These are phyloP conservation scores for Exephanes ischioxanthus DNA, from an alignment of 2,888 invertebrate genomes.

Conservation along the genomic window DNA sequence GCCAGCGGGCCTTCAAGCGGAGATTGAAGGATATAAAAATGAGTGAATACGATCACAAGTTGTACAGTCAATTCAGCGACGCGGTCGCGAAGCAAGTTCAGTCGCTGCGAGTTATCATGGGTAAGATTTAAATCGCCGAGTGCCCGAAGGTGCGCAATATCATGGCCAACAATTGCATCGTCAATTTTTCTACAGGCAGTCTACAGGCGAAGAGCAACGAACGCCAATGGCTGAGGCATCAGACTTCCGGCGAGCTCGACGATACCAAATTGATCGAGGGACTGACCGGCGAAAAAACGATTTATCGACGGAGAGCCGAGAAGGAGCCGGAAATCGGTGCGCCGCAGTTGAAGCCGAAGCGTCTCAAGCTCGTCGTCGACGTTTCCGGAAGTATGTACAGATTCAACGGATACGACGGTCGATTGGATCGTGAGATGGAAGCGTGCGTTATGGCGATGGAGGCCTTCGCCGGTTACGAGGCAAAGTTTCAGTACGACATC, in stretches of 20 bases:
- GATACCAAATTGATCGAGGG: conserved; percentile 98
- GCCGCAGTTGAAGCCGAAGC: conserved; percentile 95
- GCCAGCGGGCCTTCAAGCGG: conserved; percentile 94
- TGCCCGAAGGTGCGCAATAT: background rate
- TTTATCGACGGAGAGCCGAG: conserved; percentile 94
- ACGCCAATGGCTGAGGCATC: conserved; percentile 96
- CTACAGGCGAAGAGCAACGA: conserved; percentile 97
- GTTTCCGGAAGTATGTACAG: conserved; percentile 99
- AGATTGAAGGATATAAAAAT: conserved; percentile 96
- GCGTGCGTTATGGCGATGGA: conserved; percentile 96
- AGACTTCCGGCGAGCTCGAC: conserved; percentile 97
- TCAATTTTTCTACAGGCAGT: conserved; percentile 84
- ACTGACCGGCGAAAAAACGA: conserved; percentile 95
- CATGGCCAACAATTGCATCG: background rate
- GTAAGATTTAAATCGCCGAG: conserved; percentile 78
- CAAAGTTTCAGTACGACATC: conserved; percentile 96
- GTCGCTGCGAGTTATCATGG: conserved; percentile 94
- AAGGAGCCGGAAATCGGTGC: conserved; percentile 95
- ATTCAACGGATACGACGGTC: conserved; percentile 97
- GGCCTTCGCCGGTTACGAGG: conserved; percentile 94
- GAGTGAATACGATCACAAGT: conserved; percentile 96
- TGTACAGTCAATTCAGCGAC: conserved; percentile 93
- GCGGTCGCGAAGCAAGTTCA: conserved; percentile 94
- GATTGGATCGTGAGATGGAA: conserved; percentile 96
- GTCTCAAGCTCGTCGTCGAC: conserved; percentile 94